These are phyloP conservation scores for Rhinoptilus africanus DNA, from an alignment of 2,113 vertebrate genomes.

Conservation along the genomic window DNA sequence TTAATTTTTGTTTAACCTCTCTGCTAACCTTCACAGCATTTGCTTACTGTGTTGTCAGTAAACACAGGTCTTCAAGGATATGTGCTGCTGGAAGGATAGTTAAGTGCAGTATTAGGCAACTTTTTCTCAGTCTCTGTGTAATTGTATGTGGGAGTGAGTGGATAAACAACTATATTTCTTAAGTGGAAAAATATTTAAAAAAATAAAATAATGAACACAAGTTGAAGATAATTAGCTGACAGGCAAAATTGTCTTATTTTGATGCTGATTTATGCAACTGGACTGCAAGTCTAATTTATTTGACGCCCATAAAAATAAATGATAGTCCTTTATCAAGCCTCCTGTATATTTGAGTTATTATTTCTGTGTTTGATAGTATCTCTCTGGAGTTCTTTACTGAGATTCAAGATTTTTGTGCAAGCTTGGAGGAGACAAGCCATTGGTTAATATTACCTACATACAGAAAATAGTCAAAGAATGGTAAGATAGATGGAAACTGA, in stretches of 20 bases:
- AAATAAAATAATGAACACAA: neutral
- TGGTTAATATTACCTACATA: neutral
- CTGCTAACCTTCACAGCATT: constrained; percentile 26
- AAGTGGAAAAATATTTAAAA: neutral
- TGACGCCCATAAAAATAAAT: neutral
- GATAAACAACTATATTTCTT: neutral
- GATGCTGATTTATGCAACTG: neutral
- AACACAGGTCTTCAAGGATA: constrained; percentile 2
- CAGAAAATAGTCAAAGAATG: neutral
- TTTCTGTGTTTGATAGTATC: neutral
- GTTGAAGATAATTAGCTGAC: neutral
- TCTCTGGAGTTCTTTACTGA: neutral
- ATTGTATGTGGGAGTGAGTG: neutral
- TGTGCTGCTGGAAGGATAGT: neutral
- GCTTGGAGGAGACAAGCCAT: neutral
- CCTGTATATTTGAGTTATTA: neutral
- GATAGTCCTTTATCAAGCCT: neutral
- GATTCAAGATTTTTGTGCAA: neutral
- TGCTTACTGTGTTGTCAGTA: neutral
- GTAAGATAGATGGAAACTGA: neutral
- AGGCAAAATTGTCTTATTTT: neutral
- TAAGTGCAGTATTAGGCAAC: neutral
- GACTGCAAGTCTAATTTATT: neutral
- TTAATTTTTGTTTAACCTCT: constrained; percentile 35
- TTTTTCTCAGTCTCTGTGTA: neutral